Base-by-base conservation (phyloP, 2,888 invertebrate species). In the Rhamphomyia laevipes region DNA sequence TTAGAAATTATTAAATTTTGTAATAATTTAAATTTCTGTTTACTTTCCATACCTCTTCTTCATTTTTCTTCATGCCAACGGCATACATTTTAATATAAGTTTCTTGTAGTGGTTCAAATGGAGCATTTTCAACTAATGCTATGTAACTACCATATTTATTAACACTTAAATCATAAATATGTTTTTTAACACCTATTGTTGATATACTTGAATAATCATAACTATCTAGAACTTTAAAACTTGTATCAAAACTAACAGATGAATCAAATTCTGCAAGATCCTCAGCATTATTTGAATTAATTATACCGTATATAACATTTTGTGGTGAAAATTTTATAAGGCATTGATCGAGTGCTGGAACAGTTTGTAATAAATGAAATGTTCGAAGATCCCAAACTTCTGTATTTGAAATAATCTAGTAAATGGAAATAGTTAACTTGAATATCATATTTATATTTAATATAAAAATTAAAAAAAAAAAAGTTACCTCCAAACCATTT, bases 301-400 rank as follows among this genome's bases (percentile, higher is more conserved):
- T 23, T 27, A 87, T 81, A 13, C 93, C 92, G 71, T 94, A 97
- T 52, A 97, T 81, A 27, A 90, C 86, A 58, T 84, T 84, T 48
- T 84, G 77, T 3, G 88, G 84, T 50, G 92, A 94, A 71, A 99
- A 99, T 51, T 83, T 77, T 6, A 95, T 82, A 67, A 78, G 72
- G 44, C 92, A 92, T 66, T 93, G 91, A 65, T 96, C 93, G 53
- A 99, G 74, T 0, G 87, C 84, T 1, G 95, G 90, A 46, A 99
- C 95, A 0, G 96, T 96, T 65, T 93, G 82, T 33, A 99, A 72
- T 40, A 99, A 73, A 64, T 94, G 91, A 69, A 92, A 96, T 40
- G 94, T 95, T 57, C 97, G 74, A 23, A 97, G 70, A 67, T 99
- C 99, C 97, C 97, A 99, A 47, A 97, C 92, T 78, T 99, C 96